Conservation (phyloP, 2,113 vertebrate genomes). For the Oplegnathus fasciatus region DNA sequence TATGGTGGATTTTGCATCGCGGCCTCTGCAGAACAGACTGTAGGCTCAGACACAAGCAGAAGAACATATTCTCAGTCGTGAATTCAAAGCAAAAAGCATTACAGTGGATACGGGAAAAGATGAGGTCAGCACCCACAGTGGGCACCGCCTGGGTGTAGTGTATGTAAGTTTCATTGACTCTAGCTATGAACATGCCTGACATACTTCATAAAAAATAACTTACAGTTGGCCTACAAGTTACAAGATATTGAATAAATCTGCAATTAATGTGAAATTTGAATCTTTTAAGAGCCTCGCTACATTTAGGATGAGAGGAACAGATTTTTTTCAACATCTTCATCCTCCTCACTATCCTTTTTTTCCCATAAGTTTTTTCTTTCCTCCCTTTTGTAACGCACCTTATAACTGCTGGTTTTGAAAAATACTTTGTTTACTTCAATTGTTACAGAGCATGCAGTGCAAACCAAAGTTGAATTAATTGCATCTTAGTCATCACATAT, state of each 20-base stretch:
- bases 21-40: constrained; percentile 21
- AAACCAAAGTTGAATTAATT: too few species aligned
- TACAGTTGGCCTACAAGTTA: not conserved
- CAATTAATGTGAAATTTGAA: not conserved
- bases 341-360: not conserved
- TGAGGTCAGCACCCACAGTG: constrained; percentile 5
- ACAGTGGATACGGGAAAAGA: not conserved
- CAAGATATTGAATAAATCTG: not conserved
- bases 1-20: constrained; percentile 42
- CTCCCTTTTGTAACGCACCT: not conserved
- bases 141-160: not conserved
- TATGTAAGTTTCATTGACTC: not conserved
- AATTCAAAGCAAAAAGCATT: constrained; percentile 27
- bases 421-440: not conserved
- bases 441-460: not conserved
- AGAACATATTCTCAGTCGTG: constrained; percentile 13
- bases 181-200: constrained; percentile 1
- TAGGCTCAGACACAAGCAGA: constrained; percentile 21
- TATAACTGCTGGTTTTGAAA: not conserved
- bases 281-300: not conserved
- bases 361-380: not conserved
- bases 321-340: not conserved
- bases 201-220: not conserved
- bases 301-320: not conserved
- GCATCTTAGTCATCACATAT: not conserved